phyloP scores from a whole-genome alignment of 2,888 invertebrate genomes.

The Seladonia tumulorum region DNA sequence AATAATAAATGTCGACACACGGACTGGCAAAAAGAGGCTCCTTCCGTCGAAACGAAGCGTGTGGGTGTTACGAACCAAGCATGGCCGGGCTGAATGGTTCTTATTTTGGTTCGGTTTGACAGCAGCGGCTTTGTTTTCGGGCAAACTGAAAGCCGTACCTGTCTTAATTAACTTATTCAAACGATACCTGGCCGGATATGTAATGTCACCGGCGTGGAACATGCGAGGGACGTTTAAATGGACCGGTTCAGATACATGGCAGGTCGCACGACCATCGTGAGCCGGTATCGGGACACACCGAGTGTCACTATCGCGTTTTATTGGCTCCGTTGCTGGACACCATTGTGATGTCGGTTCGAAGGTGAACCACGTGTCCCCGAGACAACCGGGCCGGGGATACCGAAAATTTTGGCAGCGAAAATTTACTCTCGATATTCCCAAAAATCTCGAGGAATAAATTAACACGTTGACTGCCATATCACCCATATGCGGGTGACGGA shows the following conservation, averaged over 20 bases:
- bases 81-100: constrained; percentile 75
- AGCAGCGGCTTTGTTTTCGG: constrained; percentile 79
- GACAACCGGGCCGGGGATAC: not conserved
- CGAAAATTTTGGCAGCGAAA: too few relatives aligned
- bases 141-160: constrained; percentile 80
- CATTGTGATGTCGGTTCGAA: constrained; percentile 10
- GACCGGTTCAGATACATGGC: constrained; percentile 72
- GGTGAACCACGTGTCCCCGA: not conserved
- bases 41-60: constrained; percentile 46
- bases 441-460: not conserved
- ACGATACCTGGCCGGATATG: constrained; percentile 79
- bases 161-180: constrained; percentile 83
- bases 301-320: constrained; percentile 46
- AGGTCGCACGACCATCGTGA: constrained; percentile 65
- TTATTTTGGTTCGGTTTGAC: constrained; percentile 83
- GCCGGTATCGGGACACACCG: constrained; percentile 41
- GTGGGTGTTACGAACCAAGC: constrained; percentile 59
- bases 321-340: constrained; percentile 50
- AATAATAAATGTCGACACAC: constrained; percentile 63
- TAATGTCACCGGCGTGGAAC: constrained; percentile 75
- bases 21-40: constrained; percentile 44
- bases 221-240: constrained; percentile 72
- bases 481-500: too few relatives aligned
- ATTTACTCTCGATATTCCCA: not conserved
- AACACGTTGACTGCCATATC: too few relatives aligned